These are phyloP conservation scores for Patiria pectinifera DNA, from an alignment of 53 echinoderm and acorn worm genomes.

Conservation along the genomic window DNA sequence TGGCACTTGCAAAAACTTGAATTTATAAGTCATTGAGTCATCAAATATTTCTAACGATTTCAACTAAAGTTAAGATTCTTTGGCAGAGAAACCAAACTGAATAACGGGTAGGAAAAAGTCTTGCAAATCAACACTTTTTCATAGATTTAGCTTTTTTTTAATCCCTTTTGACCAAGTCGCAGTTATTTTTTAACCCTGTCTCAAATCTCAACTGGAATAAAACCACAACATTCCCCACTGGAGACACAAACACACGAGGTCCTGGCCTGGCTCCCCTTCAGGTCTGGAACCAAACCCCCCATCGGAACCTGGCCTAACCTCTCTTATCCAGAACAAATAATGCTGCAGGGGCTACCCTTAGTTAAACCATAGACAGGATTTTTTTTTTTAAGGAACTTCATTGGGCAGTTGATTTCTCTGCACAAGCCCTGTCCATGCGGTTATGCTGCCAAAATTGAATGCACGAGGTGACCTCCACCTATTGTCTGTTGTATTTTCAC, in stretches of 20 bases:
- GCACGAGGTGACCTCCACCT: neutral
- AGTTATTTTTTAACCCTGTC: neutral
- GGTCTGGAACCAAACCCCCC: slow-evolving; percentile 23
- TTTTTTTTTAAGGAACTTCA: neutral
- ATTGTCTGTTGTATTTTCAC: neutral
- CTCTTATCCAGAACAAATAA: slow-evolving; percentile 64
- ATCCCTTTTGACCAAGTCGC: neutral
- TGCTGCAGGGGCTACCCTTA: slow-evolving; percentile 33
- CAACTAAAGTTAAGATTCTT: too few species aligned
- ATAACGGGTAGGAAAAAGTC: too few species aligned
- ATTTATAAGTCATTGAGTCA: too few species aligned
- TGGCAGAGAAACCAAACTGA: too few species aligned
- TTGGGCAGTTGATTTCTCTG: neutral
- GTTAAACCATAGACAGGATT: neutral
- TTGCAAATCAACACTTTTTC: too few species aligned
- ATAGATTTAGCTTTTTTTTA: neutral
- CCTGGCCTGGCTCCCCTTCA: neutral
- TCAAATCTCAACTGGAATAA: neutral
- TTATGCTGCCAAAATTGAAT: neutral
- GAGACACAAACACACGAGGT: slow-evolving; percentile 46
- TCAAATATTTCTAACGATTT: too few species aligned
- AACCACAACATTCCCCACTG: slow-evolving; percentile 43
- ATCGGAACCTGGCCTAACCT: slow-evolving; percentile 47
- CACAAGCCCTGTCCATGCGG: neutral
- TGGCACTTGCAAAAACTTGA: too few species aligned